Evolutionary conservation across 2,113 vertebrate species (phyloP).

Genomic region (Alouatta palliata): DNA sequence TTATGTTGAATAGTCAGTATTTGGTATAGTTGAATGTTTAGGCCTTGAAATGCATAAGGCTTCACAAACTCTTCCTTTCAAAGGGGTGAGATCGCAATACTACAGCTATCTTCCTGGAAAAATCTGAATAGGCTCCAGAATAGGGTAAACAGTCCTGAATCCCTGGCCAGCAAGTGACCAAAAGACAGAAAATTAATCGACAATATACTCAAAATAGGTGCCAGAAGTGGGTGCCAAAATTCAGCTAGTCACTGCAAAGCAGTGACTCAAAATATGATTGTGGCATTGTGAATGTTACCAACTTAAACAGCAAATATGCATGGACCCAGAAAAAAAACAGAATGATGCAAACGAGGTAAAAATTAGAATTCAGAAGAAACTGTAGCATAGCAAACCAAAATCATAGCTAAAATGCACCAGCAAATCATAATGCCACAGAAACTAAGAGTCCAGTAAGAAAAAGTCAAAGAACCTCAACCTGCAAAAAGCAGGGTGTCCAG

Average conservation of each 20-base stretch:
- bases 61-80: not conserved
- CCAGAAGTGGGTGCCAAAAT: not conserved
- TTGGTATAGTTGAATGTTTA: not conserved
- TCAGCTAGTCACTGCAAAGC: not conserved
- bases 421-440: not conserved
- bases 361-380: conserved; percentile 2
- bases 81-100: not conserved
- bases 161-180: not conserved
- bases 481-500: not conserved
- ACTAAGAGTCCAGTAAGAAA: not conserved
- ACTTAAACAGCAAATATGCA: not conserved
- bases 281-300: not conserved
- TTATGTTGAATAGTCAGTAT: not conserved
- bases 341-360: not conserved
- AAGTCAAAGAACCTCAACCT: not conserved
- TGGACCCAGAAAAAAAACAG: not conserved
- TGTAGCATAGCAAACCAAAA: not conserved
- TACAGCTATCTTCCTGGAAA: not conserved
- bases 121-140: not conserved
- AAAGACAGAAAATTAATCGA: not conserved
- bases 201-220: not conserved
- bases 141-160: not conserved
- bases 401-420: not conserved
- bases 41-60: not conserved
- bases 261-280: not conserved